phyloP scores from a whole-genome alignment of 2,113 vertebrate species.

The Pyxicephalus adspersus region DNA sequence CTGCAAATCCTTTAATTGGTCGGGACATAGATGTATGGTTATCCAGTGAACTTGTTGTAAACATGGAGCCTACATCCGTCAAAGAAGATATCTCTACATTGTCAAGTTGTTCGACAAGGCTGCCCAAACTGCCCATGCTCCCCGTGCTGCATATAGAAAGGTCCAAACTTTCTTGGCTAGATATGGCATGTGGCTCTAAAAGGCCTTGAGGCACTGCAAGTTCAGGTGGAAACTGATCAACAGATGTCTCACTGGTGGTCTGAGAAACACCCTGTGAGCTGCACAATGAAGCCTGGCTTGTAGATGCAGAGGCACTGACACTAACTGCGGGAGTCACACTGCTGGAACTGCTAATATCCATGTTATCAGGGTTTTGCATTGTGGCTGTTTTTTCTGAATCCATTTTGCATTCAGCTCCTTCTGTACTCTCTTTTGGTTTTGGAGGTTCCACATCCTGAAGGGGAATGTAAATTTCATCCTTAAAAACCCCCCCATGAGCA shows the following conservation, averaged over 20 bases:
- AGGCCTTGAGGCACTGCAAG: slow-evolving; percentile 74
- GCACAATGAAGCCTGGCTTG: slow-evolving; percentile 92
- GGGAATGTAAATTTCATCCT: slow-evolving; percentile 94
- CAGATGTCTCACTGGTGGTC: slow-evolving; percentile 85
- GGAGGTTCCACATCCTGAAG: slow-evolving; percentile 88
- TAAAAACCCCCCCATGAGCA: slow-evolving; percentile 92
- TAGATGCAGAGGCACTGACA: slow-evolving; percentile 87
- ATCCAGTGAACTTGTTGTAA: slow-evolving; percentile 87
- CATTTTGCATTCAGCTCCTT: slow-evolving; percentile 75
- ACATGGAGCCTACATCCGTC: slow-evolving; percentile 86
- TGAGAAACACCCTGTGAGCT: slow-evolving; percentile 91
- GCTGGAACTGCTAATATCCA: slow-evolving; percentile 89
- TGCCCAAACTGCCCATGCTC: slow-evolving; percentile 91
- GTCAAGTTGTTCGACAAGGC: slow-evolving; percentile 88
- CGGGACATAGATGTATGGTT: slow-evolving; percentile 76
- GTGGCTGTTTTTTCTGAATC: slow-evolving; percentile 75
- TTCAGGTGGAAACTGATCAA: slow-evolving; percentile 82
- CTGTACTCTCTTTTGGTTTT: slow-evolving; percentile 79
- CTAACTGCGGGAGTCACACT: slow-evolving; percentile 89
- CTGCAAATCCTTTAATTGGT: slow-evolving; percentile 95
- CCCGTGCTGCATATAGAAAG: slow-evolving; percentile 92
- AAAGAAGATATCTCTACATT: slow-evolving; percentile 79
- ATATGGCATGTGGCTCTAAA: slow-evolving; percentile 83
- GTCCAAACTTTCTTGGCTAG: slow-evolving; percentile 95
- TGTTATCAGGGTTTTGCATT: slow-evolving; percentile 78